These are phyloP conservation scores for Troides aeacus DNA, from an alignment of 2,888 invertebrate genomes.

Conservation along the genomic window DNA sequence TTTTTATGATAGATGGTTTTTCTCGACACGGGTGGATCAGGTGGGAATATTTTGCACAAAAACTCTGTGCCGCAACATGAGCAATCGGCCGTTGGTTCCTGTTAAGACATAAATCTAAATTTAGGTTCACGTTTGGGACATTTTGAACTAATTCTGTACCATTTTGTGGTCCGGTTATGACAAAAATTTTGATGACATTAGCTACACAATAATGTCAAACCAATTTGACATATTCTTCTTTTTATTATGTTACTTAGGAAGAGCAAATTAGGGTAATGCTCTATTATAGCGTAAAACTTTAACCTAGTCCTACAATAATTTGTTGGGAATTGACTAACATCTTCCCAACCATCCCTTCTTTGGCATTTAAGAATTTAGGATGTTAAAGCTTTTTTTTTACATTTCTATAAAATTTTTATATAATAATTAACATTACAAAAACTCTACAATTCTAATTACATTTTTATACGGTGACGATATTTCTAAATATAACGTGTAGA, in stretches of 20 bases:
- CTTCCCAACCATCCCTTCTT: no score
- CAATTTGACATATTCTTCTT: slow-evolving; percentile 11
- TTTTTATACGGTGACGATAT: no score
- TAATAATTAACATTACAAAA: no score
- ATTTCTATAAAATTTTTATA: no score
- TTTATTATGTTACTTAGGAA: not conserved
- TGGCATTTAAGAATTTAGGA: no score
- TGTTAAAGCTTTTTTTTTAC: no score
- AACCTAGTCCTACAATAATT: no score
- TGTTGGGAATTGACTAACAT: no score
- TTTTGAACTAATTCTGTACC: not conserved
- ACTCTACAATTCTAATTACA: no score
- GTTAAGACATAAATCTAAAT: not conserved
- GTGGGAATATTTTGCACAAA: not conserved
- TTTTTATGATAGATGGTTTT: slow-evolving; percentile 21
- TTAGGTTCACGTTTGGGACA: not conserved
- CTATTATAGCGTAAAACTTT: no score
- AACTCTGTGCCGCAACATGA: slow-evolving; percentile 1
- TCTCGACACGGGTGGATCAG: not conserved
- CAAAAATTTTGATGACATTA: slow-evolving; percentile 6
- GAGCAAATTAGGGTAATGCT: no score
- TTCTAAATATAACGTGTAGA: no score
- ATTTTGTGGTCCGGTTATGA: not conserved
- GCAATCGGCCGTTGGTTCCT: not conserved
- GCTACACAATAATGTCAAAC: slow-evolving; percentile 3